Conservation (phyloP, 2,113 vertebrate genomes). For the Neoarius graeffei region DNA sequence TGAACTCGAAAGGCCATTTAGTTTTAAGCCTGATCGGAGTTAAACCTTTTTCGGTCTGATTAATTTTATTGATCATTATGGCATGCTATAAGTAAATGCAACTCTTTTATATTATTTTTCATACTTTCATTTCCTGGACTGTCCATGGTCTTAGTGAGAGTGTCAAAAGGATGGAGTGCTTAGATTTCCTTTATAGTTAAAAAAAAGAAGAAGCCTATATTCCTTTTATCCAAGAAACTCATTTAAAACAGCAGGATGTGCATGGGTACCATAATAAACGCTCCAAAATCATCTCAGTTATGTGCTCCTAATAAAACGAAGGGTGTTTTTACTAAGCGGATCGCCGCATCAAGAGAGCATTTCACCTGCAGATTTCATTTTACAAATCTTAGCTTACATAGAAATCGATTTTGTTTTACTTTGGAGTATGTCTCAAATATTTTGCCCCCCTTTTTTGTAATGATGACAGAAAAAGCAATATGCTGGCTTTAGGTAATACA, state of each 20-base stretch:
- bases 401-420: neutral
- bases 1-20: no score
- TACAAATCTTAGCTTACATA: neutral
- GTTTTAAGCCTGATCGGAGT: neutral
- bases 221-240: neutral
- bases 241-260: slow-evolving; percentile 20
- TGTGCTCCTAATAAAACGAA: slow-evolving; percentile 1
- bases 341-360: neutral
- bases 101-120: neutral
- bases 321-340: neutral
- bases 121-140: slow-evolving; percentile 3
- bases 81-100: neutral
- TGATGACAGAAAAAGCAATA: slow-evolving; percentile 20
- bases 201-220: neutral
- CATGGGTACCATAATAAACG: neutral
- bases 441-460: slow-evolving; percentile 1
- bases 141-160: neutral
- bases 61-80: neutral
- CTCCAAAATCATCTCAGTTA: neutral
- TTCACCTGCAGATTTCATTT: neutral
- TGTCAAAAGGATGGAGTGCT: neutral
- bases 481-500: neutral
- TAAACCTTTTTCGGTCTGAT: neutral
- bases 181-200: slow-evolving; percentile 12
- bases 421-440: slow-evolving; percentile 11